Evolutionary conservation across 2,797 vertebrate species (phyloP).

Genomic region (Sarcophilus harrisii): DNA sequence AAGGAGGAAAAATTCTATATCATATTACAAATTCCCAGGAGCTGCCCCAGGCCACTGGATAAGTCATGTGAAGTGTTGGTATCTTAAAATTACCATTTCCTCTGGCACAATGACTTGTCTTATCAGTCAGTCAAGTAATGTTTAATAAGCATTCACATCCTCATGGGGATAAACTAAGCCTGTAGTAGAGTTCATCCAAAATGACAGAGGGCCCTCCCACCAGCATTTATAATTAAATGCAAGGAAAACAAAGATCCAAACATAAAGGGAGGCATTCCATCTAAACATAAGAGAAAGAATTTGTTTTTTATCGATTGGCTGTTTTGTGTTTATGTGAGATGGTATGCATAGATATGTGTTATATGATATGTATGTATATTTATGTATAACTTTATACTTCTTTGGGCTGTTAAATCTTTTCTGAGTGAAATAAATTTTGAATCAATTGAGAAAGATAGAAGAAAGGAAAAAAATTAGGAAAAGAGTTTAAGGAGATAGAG

Average conservation of each 20-base stretch:
- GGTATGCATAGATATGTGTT: background rate
- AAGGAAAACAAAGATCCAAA: conserved; percentile 41
- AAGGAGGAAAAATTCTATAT: conserved; percentile 66
- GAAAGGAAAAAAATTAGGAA: background rate
- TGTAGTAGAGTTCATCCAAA: conserved; percentile 65
- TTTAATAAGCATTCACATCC: conserved; percentile 53
- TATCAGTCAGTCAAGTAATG: conserved; percentile 61
- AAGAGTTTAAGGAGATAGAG: background rate
- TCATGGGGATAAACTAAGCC: conserved; percentile 44
- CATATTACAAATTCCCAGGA: conserved; percentile 66
- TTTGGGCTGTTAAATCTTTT: background rate
- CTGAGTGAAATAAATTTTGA: conserved; percentile 2
- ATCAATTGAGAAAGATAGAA: background rate
- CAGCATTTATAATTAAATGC: conserved; percentile 16
- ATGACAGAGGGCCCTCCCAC: conserved; percentile 67
- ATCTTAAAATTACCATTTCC: conserved; percentile 62
- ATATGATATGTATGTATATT: background rate
- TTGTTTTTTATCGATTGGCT: background rate
- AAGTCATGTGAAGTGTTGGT: conserved; percentile 45
- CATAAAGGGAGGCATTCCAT: conserved; percentile 25
- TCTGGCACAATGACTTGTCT: conserved; percentile 59
- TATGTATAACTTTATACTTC: background rate
- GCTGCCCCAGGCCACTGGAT: conserved; percentile 51
- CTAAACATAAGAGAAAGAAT: background rate
- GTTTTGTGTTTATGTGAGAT: background rate